Base-by-base conservation (phyloP, 2,888 invertebrate species). In the Heliconius sara region DNA sequence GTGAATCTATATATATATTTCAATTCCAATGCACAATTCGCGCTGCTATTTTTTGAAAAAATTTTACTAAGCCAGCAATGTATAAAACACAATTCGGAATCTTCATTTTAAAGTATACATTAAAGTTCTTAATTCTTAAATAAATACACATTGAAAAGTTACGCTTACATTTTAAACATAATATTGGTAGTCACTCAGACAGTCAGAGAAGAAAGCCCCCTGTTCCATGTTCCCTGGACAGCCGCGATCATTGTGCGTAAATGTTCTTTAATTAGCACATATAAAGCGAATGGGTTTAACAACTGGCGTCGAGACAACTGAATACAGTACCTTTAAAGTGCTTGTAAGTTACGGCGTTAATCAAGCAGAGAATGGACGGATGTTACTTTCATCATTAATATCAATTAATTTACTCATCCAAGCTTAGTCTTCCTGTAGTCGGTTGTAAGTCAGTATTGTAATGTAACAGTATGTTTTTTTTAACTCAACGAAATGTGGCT, bases 191-290 rank as follows among this genome's bases (percentile, higher is more conserved):
- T 92, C 93, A 93, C 89, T 93, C 92, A 92, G 89, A 87, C 86
- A 89, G 89, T 39, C 39, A 39, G 7, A 90, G 90, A 90, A 89
- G 90, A 88, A 87, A 88, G 87, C 88, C 88, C 87, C 77, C 83
- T 84, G 87, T 88, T 89, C 89, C 90, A 89, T 89, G 90, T 90
- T 86, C 81, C 77, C 76, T 79, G 79, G 81, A 93, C 93, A 93
- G 92, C 89, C 91, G 87, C 86, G 91, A 91, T 93, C 93, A 94
- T 94, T 94, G 94, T 94, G 89, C 89, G 86, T 82, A 88, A 85
- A 90, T 88, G 89, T 89, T 88, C 89, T 91, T 93, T 95, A 95
- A 95, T 95, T 94, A 94, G 93, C 92, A 92, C 94, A 92, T 93
- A 92, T 89, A 92, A 89, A 89, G 88, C 90, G 88, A 92, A 92